Evolutionary conservation across 2,797 vertebrate genomes (phyloP).

Genomic region (Pantherophis vulpinus): DNA sequence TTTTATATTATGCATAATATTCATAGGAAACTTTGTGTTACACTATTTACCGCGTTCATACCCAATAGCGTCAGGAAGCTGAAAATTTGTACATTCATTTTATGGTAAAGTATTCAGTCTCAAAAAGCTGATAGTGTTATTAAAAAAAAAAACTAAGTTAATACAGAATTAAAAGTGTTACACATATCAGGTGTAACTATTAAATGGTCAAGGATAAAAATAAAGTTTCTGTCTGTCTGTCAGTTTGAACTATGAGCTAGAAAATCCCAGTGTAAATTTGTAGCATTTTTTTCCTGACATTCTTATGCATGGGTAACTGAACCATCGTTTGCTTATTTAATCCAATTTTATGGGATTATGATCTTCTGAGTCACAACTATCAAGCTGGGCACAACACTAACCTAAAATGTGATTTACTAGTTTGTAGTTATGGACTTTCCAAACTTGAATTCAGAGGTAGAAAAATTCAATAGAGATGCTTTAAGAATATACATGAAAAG

Average conservation of each 20-base stretch:
- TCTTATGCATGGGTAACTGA: not conserved
- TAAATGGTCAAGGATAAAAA: not conserved
- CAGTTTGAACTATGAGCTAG: not conserved
- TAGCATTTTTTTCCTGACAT: not conserved
- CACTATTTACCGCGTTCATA: not conserved
- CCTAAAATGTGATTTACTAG: not conserved
- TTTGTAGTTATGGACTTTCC: not conserved
- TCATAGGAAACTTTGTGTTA: conserved; percentile 1
- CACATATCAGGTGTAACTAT: not conserved
- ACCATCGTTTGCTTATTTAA: not conserved
- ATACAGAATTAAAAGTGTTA: not conserved
- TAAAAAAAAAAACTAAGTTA: not conserved
- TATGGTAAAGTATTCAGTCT: not conserved
- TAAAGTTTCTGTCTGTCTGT: not conserved
- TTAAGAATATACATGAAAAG: not conserved
- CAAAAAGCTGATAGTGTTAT: not conserved
- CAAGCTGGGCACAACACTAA: not conserved
- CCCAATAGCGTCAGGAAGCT: not conserved
- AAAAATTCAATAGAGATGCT: not conserved
- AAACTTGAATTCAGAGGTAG: not conserved
- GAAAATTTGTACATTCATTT: not conserved
- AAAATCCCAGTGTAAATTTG: not conserved
- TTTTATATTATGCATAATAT: not conserved
- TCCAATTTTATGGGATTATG: not conserved
- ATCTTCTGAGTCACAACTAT: not conserved